Evolutionary conservation across 1,140 invertebrate genomes (phyloP).

Genomic region (Idris sp.): DNA sequence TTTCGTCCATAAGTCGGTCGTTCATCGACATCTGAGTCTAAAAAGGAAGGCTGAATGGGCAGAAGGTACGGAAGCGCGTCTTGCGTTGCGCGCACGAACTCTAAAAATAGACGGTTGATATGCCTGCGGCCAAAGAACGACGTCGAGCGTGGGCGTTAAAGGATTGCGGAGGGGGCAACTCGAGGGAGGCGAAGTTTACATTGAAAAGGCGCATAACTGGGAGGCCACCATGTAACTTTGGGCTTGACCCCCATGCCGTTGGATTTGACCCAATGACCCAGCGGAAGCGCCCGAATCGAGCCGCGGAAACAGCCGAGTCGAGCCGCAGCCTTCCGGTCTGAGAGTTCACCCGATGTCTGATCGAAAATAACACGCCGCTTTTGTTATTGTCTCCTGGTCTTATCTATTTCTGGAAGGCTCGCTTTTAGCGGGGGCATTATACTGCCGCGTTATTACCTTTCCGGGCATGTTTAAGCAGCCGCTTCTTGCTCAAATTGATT

Average conservation of each 20-base stretch:
- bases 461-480: too few species aligned
- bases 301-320: conserved; percentile 68
- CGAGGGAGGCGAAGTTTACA: conserved; percentile 67
- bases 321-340: conserved; percentile 54
- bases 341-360: conserved; percentile 54
- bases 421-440: too few species aligned
- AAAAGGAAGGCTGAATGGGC: neutral
- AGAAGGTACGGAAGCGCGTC: neutral
- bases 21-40: neutral
- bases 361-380: conserved; percentile 54
- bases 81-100: neutral
- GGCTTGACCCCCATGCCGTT: conserved; percentile 64
- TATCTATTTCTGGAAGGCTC: neutral
- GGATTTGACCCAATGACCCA: conserved; percentile 75
- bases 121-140: conserved; percentile 23
- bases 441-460: too few species aligned
- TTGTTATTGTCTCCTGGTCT: conserved; percentile 20
- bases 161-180: conserved; percentile 13
- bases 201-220: conserved; percentile 66
- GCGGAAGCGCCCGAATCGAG: conserved; percentile 64
- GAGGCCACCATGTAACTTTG: conserved; percentile 57
- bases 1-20: neutral
- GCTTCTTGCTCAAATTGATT: too few species aligned
- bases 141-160: conserved; percentile 17
- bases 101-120: conserved; percentile 13